Percentiles rank a stretch among this genome's conserved stretches.
phyloP scores from a whole-genome alignment of 2,888 invertebrate species.

The Phengaris arion region DNA sequence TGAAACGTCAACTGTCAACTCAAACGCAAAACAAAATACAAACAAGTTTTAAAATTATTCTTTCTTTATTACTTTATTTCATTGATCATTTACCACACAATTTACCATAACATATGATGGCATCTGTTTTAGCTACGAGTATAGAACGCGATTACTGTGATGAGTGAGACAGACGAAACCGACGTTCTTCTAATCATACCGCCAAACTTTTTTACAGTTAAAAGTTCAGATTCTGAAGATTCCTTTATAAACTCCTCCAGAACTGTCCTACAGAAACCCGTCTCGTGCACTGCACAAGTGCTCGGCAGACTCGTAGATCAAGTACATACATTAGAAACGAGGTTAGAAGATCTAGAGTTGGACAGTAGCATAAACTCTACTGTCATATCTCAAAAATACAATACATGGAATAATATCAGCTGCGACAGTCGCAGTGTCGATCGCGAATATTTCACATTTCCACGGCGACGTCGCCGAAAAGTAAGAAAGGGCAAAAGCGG shows the following conservation, averaged over 20 bases:
- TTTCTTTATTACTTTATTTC: not conserved
- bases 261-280: conserved; percentile 69
- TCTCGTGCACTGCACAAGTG: conserved; percentile 71
- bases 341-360: conserved; percentile 67
- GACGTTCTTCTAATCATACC: conserved; percentile 89
- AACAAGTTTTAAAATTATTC: not conserved
- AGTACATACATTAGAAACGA: conserved; percentile 81
- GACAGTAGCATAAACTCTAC: conserved; percentile 55
- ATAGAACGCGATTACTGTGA: conserved; percentile 52
- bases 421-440: conserved; percentile 57
- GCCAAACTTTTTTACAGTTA: conserved; percentile 85
- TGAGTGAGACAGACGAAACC: conserved; percentile 86
- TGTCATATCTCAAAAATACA: conserved; percentile 48
- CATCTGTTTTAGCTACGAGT: conserved; percentile 43
- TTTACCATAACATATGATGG: conserved; percentile 52
- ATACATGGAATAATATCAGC: conserved; percentile 59
- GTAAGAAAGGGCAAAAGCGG: conserved; percentile 46
- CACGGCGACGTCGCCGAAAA: conserved; percentile 63
- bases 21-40: conserved; percentile 6
- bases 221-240: conserved; percentile 79
- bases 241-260: conserved; percentile 67
- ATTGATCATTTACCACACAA: not conserved
- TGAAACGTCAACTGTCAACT: conserved; percentile 3
- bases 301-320: conserved; percentile 80
- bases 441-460: conserved; percentile 66